Base-by-base conservation (phyloP, 2,797 vertebrate genomes). In the Chelon auratus region DNA sequence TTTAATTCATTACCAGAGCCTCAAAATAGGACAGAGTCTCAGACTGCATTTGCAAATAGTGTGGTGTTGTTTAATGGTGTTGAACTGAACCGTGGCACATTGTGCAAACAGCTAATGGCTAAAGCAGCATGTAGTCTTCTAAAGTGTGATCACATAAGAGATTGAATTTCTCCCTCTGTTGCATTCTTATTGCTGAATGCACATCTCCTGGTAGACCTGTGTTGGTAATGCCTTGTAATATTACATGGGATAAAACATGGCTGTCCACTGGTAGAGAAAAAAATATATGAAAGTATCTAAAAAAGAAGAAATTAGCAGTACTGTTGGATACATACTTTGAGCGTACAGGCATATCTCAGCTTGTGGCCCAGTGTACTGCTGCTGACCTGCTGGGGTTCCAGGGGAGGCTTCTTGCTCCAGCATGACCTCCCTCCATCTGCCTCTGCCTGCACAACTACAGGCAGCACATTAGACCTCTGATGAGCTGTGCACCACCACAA, bases 11-110 rank as follows among this genome's bases (percentile, higher is more conserved):
- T 85, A 75, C 58, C 59, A 24, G 33, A 65, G 65, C 14, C 54
- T 82, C 47, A 18, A 68, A 54, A 62, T 68, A 61, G 60, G 67
- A 63, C 45, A 47, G 39, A 61, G 77, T 26, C 64, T 71, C 22
- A 39, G 52, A 52, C 70, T 73, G 69, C 62, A 74, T 80, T 78
- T 71, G 67, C 33, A 77, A 82, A 79, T 67, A 58, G 57, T 50
- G 64, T 70, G 58, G 24, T 62, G 61, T 55, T 85, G 76, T 82
- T 84, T 85, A 85, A 90, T 86, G 74, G 76, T 75, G 87, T 83
- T 57, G 73, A 83, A 85, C 78, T 75, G 67, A 82, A 65, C 62
- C 69, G 61, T 52, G 60, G 57, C 48, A 75, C 62, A 53, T 54
- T 68, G 52, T 70, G 50, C 68, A 81, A 74, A 83, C 62, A 83